Percentiles rank a stretch among this genome's conserved stretches.
Evolutionary conservation across 1,140 invertebrate genomes (phyloP).

Genomic region (Drosophila gunungcola): DNA sequence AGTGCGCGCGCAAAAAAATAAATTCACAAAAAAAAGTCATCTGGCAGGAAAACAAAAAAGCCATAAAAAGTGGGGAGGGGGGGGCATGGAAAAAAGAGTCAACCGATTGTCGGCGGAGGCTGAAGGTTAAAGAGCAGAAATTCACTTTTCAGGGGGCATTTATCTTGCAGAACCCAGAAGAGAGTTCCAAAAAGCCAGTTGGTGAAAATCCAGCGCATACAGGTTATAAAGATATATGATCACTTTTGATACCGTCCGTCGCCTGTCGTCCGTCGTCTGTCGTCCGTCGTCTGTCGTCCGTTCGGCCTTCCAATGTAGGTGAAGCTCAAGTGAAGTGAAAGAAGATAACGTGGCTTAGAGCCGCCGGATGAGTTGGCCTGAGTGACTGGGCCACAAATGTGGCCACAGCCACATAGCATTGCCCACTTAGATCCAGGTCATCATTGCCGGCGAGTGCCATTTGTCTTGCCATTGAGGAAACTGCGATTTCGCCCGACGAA

Average conservation of each 20-base stretch:
- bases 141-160: conserved; percentile 54
- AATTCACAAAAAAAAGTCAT: conserved; percentile 23
- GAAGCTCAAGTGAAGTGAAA: conserved; percentile 38
- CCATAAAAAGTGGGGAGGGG: conserved; percentile 19
- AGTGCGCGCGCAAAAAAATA: conserved; percentile 59
- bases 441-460: neutral
- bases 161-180: conserved; percentile 13
- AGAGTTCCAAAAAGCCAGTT: conserved; percentile 33
- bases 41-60: conserved; percentile 29
- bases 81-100: conserved; percentile 25
- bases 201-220: conserved; percentile 71
- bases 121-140: conserved; percentile 56
- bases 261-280: neutral
- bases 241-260: conserved; percentile 65
- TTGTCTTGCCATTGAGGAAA: neutral
- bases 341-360: conserved; percentile 27
- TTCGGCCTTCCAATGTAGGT: conserved; percentile 27
- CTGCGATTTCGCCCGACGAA: neutral
- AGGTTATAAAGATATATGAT: conserved; percentile 78
- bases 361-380: conserved; percentile 1
- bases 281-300: conserved; percentile 3
- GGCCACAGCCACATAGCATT: neutral
- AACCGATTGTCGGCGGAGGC: conserved; percentile 5
- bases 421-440: conserved; percentile 25
- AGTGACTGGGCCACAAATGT: conserved; percentile 3